Conservation (phyloP, 2,113 vertebrate species). For the Lipophrys pholis region DNA sequence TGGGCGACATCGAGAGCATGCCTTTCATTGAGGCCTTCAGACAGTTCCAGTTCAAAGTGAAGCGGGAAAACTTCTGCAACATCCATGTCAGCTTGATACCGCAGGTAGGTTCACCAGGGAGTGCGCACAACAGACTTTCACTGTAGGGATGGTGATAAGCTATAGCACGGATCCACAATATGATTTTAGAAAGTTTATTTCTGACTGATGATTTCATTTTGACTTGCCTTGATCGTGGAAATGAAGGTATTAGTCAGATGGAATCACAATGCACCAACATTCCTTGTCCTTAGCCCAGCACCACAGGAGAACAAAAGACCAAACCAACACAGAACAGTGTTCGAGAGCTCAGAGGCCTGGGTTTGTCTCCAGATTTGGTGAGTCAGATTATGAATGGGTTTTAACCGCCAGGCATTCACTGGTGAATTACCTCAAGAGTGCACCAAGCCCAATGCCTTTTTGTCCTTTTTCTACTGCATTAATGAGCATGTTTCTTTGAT, state of each 20-base stretch:
- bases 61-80: constrained; percentile 95
- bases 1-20: constrained; percentile 98
- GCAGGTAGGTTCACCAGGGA: constrained; percentile 83
- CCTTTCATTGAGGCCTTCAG: constrained; percentile 98
- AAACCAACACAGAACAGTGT: constrained; percentile 98
- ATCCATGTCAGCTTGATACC: constrained; percentile 97
- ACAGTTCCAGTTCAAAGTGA: constrained; percentile 98
- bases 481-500: constrained; percentile 3
- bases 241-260: too few relatives aligned
- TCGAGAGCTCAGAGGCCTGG: constrained; percentile 93
- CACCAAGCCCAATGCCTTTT: neutral
- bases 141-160: neutral
- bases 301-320: constrained; percentile 98
- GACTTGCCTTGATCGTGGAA: too few relatives aligned
- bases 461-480: neutral
- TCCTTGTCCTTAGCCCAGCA: constrained; percentile 85
- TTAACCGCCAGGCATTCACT: neutral
- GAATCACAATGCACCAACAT: too few relatives aligned
- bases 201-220: too few relatives aligned
- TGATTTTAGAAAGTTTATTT: too few relatives aligned
- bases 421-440: too few relatives aligned
- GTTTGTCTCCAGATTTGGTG: constrained; percentile 95
- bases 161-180: neutral
- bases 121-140: too few relatives aligned
- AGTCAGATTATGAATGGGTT: constrained; percentile 49